Evolutionary conservation across 2,888 invertebrate species (phyloP), one percentile per base, ranked within the genome.

Genomic region (Molanna angustata): DNA sequence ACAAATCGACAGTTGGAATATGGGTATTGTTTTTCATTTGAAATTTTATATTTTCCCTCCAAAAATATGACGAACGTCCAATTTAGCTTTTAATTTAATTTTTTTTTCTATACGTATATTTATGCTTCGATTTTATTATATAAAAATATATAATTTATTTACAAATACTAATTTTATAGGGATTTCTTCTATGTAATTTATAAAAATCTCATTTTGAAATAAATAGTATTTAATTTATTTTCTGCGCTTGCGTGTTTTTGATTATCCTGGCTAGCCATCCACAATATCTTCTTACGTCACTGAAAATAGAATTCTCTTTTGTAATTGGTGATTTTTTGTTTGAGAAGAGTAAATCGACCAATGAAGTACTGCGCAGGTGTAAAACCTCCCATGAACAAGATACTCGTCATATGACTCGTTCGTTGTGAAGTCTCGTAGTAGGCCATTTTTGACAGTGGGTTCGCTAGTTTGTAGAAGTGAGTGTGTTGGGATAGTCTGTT

Each of bases 391-490:
- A 74, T 73, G 74, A 74, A 72, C 74, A 74, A 73, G 74, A 74
- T 41, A 74, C 73, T 82, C 83, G 85, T 88, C 88, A 88, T 87
- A 88, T 88, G 88, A 88, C 86, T 85, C 79, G 81, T 80, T 80
- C 72, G 49, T 68, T 72, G 72, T 76, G 73, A 74, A 74, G 76
- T 70, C 76, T 73, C 73, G 76, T 76, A 78, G 84, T 85, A 84
- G 77, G 84, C 85, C 86, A 84, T 86, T 84, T 86, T 88, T 88
- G 88, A 87, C 88, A 87, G 87, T 85, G 54, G 83, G 80, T 76
- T 82, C 82, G 81, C 83, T 85, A 85, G 86, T 86, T 85, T 79
- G 82, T 85, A 84, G 84, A 83, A 84, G 88, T 86, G 85, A 84
- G 86, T 82, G 86, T 83, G 80, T 80, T 82, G 78, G 78, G 80